A percentile compares a stretch with the other conserved stretches of the same genome.
Evolutionary conservation across 2,113 vertebrate species (phyloP).

Genomic region (Anhinga rufa): DNA sequence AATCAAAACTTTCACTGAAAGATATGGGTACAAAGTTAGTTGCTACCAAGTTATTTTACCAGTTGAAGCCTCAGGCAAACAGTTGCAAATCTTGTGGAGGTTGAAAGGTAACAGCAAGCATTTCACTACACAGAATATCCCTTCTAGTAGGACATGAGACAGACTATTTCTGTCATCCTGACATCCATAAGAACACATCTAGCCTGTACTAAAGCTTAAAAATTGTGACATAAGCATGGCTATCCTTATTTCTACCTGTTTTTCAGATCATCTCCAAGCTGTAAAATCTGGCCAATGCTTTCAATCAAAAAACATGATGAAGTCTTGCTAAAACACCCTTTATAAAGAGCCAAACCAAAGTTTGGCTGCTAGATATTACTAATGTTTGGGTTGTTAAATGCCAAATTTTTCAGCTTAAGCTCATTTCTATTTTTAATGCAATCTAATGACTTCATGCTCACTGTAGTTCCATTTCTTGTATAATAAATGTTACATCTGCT

Average conservation of each 20-base stretch:
- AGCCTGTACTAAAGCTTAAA: not conserved
- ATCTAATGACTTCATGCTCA: not conserved
- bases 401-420: not conserved
- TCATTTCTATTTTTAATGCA: not conserved
- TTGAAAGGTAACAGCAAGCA: not conserved
- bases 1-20: not conserved
- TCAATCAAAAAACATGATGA: not conserved
- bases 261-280: not conserved
- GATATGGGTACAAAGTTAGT: not conserved
- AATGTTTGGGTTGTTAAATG: not conserved
- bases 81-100: not conserved
- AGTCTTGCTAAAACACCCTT: not conserved
- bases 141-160: not conserved
- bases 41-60: not conserved
- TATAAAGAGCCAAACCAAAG: not conserved
- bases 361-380: not conserved
- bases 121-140: not conserved
- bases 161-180: not conserved
- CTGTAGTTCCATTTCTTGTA: not conserved
- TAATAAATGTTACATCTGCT: not conserved
- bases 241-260: not conserved
- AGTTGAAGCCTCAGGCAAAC: fast-evolving
- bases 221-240: not conserved
- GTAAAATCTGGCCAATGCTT: not conserved
- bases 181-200: not conserved